Conservation (phyloP, 2,113 vertebrate genomes). For the Rafetus swinhoei region DNA sequence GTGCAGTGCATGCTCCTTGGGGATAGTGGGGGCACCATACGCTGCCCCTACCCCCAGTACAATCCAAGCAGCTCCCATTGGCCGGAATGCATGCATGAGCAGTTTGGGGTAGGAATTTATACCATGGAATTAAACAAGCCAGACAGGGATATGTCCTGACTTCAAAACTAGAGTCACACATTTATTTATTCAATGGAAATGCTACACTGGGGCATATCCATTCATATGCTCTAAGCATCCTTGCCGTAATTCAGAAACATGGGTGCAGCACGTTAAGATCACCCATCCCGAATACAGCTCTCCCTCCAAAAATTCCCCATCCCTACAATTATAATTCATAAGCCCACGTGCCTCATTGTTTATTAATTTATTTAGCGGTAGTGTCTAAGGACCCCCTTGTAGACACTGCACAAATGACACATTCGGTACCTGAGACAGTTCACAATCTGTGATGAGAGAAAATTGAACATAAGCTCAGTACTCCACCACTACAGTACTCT, state of each 20-base stretch:
- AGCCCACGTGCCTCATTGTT: fast-evolving
- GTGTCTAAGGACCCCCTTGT: background rate
- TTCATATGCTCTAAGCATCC: background rate
- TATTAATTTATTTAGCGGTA: background rate
- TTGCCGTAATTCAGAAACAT: background rate
- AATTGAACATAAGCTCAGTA: background rate
- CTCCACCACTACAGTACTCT: background rate
- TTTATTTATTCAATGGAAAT: background rate
- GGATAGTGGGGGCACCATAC: too few relatives aligned
- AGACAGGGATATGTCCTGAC: background rate
- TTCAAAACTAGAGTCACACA: background rate
- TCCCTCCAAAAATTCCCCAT: background rate
- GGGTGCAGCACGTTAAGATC: background rate
- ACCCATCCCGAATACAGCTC: background rate
- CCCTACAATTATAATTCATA: background rate
- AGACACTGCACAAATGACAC: background rate
- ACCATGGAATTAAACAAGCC: background rate
- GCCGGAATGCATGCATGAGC: background rate
- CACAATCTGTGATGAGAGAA: background rate
- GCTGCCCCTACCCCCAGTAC: too few relatives aligned
- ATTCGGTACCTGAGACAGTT: background rate
- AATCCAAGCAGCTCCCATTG: background rate
- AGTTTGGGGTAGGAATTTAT: background rate
- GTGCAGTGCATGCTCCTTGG: too few relatives aligned
- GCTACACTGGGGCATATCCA: background rate